Evolutionary conservation across 2,888 invertebrate species (phyloP), one percentile per base, ranked within the genome.

Genomic region (Chirona hameri): DNA sequence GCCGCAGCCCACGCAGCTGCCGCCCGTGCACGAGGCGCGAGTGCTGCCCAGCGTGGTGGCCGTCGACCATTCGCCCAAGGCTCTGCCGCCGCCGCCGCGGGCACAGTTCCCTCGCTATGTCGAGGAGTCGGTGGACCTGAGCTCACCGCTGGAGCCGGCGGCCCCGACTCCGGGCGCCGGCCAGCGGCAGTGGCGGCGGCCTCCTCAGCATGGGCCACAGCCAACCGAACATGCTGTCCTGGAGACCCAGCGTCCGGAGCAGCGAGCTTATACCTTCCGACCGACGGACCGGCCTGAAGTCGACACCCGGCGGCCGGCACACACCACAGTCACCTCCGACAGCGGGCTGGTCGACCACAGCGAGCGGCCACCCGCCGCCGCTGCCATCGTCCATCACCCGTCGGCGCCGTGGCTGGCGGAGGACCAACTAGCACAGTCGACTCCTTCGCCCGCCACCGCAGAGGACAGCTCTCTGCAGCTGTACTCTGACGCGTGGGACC

Each of bases 401-500:
- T 0, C 24, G 12, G 46, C 65, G 9, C 27, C n/a, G n/a, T 10
- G 24, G 27, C 12, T 9, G 12, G n/a, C 65, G 7, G 65, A 24
- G 65, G n/a, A 21, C 24, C 60, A 21, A 12, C 24, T 24, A 24
- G 1, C 60, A 60, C 60, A 24, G 60, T 0, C 24, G 18, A 0
- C 15, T 18, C 55, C 15, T 24, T 24, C 24, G 60, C 21, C 24
- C 2, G 2, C 60, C 60, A 60, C 24, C 24, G 14, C 72, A 0
- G 31, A 46, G 21, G 76, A 39, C 39, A 39, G 76, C 24, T 76
- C 18, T 10, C 39, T 76, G 24, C 39, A 76, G 76, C 76, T 76
- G 76, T 76, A 76, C 76, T 39, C 76, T 7, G 76, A 76, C 76
- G 76, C 76, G 10, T 76, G 76, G 76, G 76, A 76, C 76, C 76